A percentile compares a stretch with the other conserved stretches of the same genome.
Conservation (phyloP, 2,888 invertebrate genomes). For the Rhagophthalmus giganteus region DNA sequence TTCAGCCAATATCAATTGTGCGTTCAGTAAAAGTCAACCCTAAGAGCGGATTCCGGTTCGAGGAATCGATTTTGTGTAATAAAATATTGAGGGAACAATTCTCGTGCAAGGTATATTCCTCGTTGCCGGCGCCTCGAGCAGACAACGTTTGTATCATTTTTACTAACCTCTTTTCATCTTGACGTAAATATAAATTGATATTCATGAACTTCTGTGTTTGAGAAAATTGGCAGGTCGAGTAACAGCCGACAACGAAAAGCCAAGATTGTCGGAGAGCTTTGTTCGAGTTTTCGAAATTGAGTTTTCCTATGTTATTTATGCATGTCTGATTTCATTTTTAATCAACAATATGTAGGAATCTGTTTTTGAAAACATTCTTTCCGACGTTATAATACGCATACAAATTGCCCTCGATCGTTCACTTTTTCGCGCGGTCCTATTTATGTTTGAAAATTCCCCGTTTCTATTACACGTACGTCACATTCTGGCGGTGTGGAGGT, state of each 20-base stretch:
- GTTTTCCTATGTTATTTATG: too few species aligned
- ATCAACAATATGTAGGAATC: too few species aligned
- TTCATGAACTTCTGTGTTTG: conserved; percentile 16
- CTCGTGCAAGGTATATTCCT: conserved; percentile 35
- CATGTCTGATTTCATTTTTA: too few species aligned
- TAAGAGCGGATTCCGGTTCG: conserved; percentile 31
- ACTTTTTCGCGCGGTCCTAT: too few species aligned
- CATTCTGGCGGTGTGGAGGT: conserved; percentile 30
- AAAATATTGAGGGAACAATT: conserved; percentile 42
- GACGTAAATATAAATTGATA: conserved; percentile 26
- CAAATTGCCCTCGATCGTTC: too few species aligned
- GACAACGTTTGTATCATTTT: conserved; percentile 20
- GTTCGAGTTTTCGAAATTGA: too few species aligned
- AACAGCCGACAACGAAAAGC: conserved; percentile 8
- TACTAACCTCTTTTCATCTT: conserved; percentile 19
- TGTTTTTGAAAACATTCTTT: too few species aligned
- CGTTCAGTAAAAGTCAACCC: too few species aligned
- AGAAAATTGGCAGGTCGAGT: conserved; percentile 18
- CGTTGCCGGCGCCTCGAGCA: conserved; percentile 11
- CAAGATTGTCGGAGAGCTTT: too few species aligned
- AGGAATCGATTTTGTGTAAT: conserved; percentile 42
- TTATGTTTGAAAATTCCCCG: too few species aligned
- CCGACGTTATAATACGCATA: too few species aligned
- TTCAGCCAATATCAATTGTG: too few species aligned
- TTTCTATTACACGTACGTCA: conserved; percentile 23